Evolutionary conservation across 2,113 vertebrate genomes (phyloP).

Genomic region (Eptesicus fuscus): DNA sequence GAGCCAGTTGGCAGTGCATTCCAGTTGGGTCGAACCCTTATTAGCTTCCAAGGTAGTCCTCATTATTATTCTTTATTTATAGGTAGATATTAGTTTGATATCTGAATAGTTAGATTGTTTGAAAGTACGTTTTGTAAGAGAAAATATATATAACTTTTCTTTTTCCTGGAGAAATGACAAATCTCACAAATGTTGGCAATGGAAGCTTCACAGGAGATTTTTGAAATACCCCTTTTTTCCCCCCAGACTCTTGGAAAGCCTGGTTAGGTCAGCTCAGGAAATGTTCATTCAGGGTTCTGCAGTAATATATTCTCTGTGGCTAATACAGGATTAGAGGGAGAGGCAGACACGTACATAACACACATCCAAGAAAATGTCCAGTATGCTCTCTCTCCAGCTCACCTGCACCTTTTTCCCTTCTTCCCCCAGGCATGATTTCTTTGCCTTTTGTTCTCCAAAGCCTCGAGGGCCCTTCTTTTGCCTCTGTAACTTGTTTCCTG

Average conservation of each 20-base stretch:
- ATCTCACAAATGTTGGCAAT: neutral
- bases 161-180: neutral
- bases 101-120: neutral
- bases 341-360: neutral
- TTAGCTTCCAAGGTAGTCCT: conserved; percentile 15
- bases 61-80: conserved; percentile 24
- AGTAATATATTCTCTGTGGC: neutral
- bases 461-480: neutral
- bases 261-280: neutral
- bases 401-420: neutral
- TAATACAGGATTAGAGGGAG: neutral
- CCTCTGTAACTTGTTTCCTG: neutral
- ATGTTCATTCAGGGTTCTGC: neutral
- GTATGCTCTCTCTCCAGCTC: neutral
- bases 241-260: neutral
- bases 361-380: neutral
- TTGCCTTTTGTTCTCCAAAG: neutral
- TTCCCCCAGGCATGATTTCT: neutral
- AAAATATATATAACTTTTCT: neutral
- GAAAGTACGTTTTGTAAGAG: neutral
- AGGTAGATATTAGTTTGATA: conserved; percentile 28
- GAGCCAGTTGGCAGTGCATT: neutral
- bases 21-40: neutral
- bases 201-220: neutral
- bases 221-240: neutral